Percentiles rank a stretch among this genome's conserved stretches.
phyloP scores from a whole-genome alignment of 2,888 invertebrate species.

The Apodemia mormo region DNA sequence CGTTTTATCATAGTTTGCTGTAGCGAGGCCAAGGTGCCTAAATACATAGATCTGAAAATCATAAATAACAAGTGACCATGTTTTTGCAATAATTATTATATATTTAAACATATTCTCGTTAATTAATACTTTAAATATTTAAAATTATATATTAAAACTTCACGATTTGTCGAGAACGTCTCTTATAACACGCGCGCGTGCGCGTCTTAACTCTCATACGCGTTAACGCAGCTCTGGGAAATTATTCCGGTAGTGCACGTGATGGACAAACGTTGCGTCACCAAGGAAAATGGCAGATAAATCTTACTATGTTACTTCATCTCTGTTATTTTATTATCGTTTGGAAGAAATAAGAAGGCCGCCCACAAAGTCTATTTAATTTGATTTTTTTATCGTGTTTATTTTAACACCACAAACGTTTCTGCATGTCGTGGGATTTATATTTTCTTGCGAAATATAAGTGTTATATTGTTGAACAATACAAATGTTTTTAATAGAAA shows the following conservation, averaged over 20 bases:
- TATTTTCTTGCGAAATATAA: constrained; percentile 4
- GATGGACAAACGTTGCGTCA: constrained; percentile 37
- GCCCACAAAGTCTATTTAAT: constrained; percentile 9
- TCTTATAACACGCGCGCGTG: neutral
- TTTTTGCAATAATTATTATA: neutral
- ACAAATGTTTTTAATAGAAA: neutral
- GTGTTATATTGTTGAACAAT: neutral
- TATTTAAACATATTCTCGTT: neutral
- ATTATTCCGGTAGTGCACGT: constrained; percentile 39
- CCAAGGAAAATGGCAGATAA: constrained; percentile 33
- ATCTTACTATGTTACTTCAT: constrained; percentile 29
- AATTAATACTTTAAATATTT: constrained; percentile 6
- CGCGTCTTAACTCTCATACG: constrained; percentile 17
- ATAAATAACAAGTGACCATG: too few relatives aligned
- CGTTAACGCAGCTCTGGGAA: constrained; percentile 23
- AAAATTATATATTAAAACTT: neutral
- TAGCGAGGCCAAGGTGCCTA: neutral
- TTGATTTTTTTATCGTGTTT: neutral
- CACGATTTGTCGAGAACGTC: neutral
- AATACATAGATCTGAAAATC: too few relatives aligned
- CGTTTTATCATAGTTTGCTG: neutral
- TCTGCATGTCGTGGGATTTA: neutral
- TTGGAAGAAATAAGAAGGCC: constrained; percentile 20
- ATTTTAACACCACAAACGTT: neutral
- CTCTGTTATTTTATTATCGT: constrained; percentile 24